Evolutionary conservation across 2,888 invertebrate genomes (phyloP).

Genomic region (Agelastica alni): DNA sequence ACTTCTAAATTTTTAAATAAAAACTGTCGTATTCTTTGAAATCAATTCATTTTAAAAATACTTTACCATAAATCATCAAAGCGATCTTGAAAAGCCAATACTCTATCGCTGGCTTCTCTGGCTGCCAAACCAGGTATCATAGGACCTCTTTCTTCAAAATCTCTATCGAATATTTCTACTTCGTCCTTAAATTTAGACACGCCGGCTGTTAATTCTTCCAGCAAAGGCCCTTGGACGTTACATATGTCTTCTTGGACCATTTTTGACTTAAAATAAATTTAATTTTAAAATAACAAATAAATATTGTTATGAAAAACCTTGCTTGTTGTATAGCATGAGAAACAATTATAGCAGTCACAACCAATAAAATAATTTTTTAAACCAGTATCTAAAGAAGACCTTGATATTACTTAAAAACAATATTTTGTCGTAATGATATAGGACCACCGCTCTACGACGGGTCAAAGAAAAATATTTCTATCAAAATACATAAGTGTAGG

Average conservation of each 20-base stretch:
- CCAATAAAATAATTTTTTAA: no score
- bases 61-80: slow-evolving; percentile 87
- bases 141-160: slow-evolving; percentile 79
- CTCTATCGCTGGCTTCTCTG: slow-evolving; percentile 83
- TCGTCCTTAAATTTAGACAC: slow-evolving; percentile 68
- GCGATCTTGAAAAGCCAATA: slow-evolving; percentile 74
- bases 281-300: background rate
- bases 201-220: slow-evolving; percentile 72
- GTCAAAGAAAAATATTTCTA: no score
- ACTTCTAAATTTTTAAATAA: no score
- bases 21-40: no score
- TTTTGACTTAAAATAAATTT: slow-evolving; percentile 59
- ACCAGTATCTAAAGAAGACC: no score
- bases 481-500: no score
- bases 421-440: no score
- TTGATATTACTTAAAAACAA: no score
- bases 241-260: slow-evolving; percentile 72
- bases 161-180: slow-evolving; percentile 70
- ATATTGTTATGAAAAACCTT: background rate
- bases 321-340: no score
- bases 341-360: no score
- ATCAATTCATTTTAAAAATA: no score
- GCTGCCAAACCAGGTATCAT: slow-evolving; percentile 83
- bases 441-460: no score
- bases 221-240: slow-evolving; percentile 75